Conservation (phyloP, 2,797 vertebrate genomes). For the Scolopax bukidnonensis region DNA sequence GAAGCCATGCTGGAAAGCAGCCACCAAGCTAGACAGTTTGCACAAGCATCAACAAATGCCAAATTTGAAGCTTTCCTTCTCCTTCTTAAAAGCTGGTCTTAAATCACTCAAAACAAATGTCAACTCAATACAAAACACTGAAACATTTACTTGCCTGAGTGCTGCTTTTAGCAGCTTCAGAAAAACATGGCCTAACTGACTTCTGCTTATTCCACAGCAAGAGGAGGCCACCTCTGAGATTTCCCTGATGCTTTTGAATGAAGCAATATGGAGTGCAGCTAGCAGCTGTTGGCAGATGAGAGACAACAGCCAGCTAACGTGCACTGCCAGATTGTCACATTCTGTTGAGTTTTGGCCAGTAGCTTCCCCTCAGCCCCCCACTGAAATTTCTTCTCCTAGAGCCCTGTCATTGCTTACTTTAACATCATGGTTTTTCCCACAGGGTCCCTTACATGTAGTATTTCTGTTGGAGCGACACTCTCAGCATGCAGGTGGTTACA, state of each 20-base stretch:
- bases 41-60: neutral
- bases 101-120: neutral
- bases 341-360: neutral
- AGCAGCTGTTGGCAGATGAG: constrained; percentile 70
- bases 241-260: neutral
- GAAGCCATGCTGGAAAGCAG: neutral
- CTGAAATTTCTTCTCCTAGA: neutral
- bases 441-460: neutral
- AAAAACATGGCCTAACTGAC: neutral
- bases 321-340: constrained; percentile 79
- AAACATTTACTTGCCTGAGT: neutral
- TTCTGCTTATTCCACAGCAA: neutral
- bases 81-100: neutral
- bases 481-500: neutral
- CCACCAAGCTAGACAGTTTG: neutral
- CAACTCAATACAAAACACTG: neutral
- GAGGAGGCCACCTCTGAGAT: neutral
- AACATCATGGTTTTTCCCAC: neutral
- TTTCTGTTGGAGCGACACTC: neutral
- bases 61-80: neutral
- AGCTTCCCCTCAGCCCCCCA: neutral
- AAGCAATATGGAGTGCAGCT: constrained; percentile 76
- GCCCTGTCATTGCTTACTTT: neutral
- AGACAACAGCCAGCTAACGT: constrained; percentile 80
- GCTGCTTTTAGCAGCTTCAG: neutral